A percentile compares a stretch with the other conserved stretches of the same genome.
Evolutionary conservation across 2,888 invertebrate species (phyloP).

Genomic region (Himalopsyche japonica): DNA sequence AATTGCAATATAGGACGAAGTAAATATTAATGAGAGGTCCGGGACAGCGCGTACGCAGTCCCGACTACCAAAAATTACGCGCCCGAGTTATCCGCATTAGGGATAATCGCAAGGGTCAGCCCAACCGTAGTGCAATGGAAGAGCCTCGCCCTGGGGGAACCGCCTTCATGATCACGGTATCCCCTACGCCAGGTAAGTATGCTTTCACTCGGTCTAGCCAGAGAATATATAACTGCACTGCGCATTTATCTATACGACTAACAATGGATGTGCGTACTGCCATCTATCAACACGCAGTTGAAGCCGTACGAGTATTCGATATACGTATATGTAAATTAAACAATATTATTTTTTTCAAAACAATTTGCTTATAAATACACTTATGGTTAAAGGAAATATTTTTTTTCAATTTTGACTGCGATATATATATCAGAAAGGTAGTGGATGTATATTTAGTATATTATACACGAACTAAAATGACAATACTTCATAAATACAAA

Average conservation of each 20-base stretch:
- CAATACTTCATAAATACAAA: too few species aligned
- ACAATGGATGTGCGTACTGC: background rate
- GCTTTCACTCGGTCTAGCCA: background rate
- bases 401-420: too few species aligned
- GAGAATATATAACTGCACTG: background rate
- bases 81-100: conserved; percentile 75
- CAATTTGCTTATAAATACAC: too few species aligned
- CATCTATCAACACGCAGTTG: background rate
- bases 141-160: conserved; percentile 72
- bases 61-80: conserved; percentile 70
- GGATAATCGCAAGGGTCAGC: conserved; percentile 76
- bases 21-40: background rate
- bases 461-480: too few species aligned
- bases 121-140: conserved; percentile 73
- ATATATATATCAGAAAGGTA: too few species aligned
- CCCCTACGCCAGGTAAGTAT: conserved; percentile 56
- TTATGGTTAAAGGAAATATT: too few species aligned
- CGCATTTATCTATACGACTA: background rate
- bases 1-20: background rate
- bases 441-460: too few species aligned
- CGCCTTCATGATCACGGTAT: conserved; percentile 72
- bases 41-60: conserved; percentile 56
- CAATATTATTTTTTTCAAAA: too few species aligned
- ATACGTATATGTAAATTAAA: too few species aligned
- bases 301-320: background rate